Base-by-base conservation (phyloP, 2,113 vertebrate genomes). In the Colistium nudipinnis region DNA sequence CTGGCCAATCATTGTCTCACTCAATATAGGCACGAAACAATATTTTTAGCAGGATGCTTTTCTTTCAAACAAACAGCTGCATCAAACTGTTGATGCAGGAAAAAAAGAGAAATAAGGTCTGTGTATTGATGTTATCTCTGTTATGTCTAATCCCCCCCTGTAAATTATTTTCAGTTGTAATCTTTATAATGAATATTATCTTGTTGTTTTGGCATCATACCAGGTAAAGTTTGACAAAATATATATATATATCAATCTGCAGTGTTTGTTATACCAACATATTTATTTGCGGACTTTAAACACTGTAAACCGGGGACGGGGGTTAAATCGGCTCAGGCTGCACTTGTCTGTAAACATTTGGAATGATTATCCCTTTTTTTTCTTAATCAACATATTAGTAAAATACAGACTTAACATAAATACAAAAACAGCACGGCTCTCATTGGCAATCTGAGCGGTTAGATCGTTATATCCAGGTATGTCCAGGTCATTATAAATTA, bases 1-100 rank as follows among this genome's bases (percentile, higher is more conserved):
- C 22, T 47, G 44, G 51, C 78, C 84, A 87, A 87, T 87, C 69
- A 76, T 24, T 74, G 41, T 19, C 24, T 2, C 14, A 55, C 19
- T 63, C 33, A 48, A 39, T 24, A 39, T 52, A 54, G 19, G 16
- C 62, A 35, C 27, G 59, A 62, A 48, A 49, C 9, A 56, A 3
- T 27, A 45, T 63, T 68, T 45, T 59, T 25, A 14, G 47, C n/a
- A 10, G 25, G 8, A 56, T 28, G 25, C 41, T 39, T 78, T 54
- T 45, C 8, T 39, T 3, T 4, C 22, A 31, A n/a, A 52, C 12
- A 51, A 56, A 47, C 0, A 30, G 8, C 2, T 13, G 6, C 11
- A 74, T 43, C 3, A 22, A 47, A 39, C 24, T 67, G 41, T 13
- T 47, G 33, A 35, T 16, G 5, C 12, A 61, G 33, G n/a, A 33